Evolutionary conservation across 2,797 vertebrate genomes (phyloP).

Genomic region (Acanthopagrus latus): DNA sequence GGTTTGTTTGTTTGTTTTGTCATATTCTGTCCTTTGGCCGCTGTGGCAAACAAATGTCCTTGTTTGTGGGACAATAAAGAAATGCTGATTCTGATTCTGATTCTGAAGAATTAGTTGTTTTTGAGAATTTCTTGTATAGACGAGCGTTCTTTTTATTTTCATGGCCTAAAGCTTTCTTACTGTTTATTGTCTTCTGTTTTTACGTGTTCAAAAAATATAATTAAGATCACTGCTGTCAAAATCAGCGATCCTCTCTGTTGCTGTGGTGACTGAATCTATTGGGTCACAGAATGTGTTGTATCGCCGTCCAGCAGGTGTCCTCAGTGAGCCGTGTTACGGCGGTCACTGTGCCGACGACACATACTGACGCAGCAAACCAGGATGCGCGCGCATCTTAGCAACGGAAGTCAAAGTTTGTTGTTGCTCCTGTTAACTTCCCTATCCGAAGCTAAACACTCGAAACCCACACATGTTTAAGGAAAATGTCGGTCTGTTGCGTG

Average conservation of each 20-base stretch:
- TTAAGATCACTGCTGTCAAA: neutral
- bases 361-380: accelerated
- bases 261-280: neutral
- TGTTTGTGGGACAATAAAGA: no score
- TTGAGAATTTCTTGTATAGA: no score
- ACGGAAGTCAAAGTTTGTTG: constrained; percentile 59
- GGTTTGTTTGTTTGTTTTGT: no score
- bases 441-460: neutral
- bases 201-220: no score
- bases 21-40: no score
- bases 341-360: neutral
- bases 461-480: neutral
- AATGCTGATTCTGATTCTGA: no score
- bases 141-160: no score
- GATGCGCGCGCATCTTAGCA: constrained; percentile 48
- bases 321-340: constrained; percentile 14
- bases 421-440: constrained; percentile 27
- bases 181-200: no score
- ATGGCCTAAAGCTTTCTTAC: no score
- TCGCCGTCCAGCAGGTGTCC: constrained; percentile 39
- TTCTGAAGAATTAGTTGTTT: no score
- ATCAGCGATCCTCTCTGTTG: no score
- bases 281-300: neutral
- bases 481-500: constrained; percentile 65
- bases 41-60: no score